Base-by-base conservation (phyloP, 2,797 vertebrate species). In the Chaetophractus vellerosus region DNA sequence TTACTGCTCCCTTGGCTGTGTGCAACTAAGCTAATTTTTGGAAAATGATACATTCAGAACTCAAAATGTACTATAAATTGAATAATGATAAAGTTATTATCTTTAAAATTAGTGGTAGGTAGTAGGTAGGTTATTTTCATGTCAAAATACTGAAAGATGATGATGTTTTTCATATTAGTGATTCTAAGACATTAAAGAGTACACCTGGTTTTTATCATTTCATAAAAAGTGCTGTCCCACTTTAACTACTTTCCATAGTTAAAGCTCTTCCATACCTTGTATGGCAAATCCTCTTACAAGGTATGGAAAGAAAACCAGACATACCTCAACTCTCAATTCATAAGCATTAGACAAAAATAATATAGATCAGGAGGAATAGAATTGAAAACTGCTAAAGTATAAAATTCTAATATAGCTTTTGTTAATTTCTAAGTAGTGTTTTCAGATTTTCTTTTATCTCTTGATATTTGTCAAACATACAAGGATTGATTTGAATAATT, bases 291-390 rank as follows among this genome's bases (percentile, higher is more conserved):
- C n/a, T n/a, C n/a, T n/a, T 94, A 97, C 69, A 96, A 95, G n/a
- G 82, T 38, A 68, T 31, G 75, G 79, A 88, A 96, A 31, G 21
- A 88, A 93, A 96, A 33, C 33, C 36, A 86, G 63, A 36, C 23
- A 82, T 50, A 91, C 4, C 0, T 2, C 88, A 50, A 38, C 69
- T 33, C 36, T 88, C 19, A 92, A 93, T 92, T 89, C 14, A 93
- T 0, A 45, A 97, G 61, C 83, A 95, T 85, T 8, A 0, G 0
- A 92, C 33, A 95, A 93, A 97, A 97, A 91, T 50, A 90, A 85
- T 14, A 50, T 8, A 83, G 6, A 26, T 31, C 68, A 95, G 48
- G 8, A 81, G 12, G 11, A 72, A 63, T 0, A 52, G 9, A 64
- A 74, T 68, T 5, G 28, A 80, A 76, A 90, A 52, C 28, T 82